Percentiles rank a stretch among this genome's conserved stretches.
These are phyloP conservation scores for Ctenopoma kingsleyae DNA, from an alignment of 2,797 vertebrate species.

Conservation along the genomic window DNA sequence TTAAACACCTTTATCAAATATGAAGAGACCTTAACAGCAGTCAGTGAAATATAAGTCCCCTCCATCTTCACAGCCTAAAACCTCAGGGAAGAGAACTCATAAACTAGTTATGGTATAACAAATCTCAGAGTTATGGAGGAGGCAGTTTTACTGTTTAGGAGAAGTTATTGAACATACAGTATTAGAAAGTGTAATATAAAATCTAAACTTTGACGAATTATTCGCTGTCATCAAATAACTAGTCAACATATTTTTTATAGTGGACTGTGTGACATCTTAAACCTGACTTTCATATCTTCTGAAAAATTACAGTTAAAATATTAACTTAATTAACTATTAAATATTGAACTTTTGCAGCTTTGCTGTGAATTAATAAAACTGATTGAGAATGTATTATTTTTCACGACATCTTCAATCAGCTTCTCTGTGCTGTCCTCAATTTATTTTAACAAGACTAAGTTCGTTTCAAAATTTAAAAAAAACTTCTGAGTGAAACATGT, in stretches of 20 bases:
- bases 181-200: background rate
- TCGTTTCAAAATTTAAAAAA: no score
- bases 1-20: slow-evolving; percentile 44
- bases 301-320: no score
- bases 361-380: no score
- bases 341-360: no score
- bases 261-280: background rate
- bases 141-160: slow-evolving; percentile 5
- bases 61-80: background rate
- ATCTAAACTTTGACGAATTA: background rate
- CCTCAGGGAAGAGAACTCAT: slow-evolving; percentile 12
- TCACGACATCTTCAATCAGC: no score
- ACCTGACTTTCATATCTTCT: no score
- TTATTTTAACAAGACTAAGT: no score
- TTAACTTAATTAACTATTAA: no score
- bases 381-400: no score
- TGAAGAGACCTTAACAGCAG: slow-evolving; percentile 19
- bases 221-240: background rate
- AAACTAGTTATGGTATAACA: slow-evolving; percentile 18
- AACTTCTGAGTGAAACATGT: no score
- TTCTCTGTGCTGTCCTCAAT: no score
- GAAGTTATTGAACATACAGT: slow-evolving; percentile 2
- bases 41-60: slow-evolving; percentile 28
- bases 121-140: slow-evolving; percentile 15
- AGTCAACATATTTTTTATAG: background rate